A percentile compares a stretch with the other conserved stretches of the same genome.
These are phyloP conservation scores for Hirtodrosophila trivittata DNA, from an alignment of 2,888 invertebrate species.

Conservation along the genomic window DNA sequence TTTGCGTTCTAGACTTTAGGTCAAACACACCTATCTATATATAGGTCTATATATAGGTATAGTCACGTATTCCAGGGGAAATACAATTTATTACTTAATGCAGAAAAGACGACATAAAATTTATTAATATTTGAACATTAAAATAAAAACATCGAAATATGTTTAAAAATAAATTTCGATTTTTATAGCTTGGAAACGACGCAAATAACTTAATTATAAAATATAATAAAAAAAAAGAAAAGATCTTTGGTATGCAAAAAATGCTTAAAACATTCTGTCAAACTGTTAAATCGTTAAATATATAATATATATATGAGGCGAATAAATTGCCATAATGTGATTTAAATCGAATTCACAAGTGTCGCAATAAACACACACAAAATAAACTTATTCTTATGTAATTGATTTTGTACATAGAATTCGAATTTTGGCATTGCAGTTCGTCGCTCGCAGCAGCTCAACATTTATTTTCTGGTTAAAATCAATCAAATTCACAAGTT, in stretches of 20 bases:
- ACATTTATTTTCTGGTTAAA: too few species aligned
- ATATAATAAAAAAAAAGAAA: conserved; percentile 40
- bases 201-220: conserved; percentile 46
- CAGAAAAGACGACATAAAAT: conserved; percentile 63
- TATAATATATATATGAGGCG: not conserved
- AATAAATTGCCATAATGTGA: conserved; percentile 18
- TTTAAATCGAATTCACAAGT: conserved; percentile 40
- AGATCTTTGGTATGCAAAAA: conserved; percentile 55
- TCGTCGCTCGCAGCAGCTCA: conserved; percentile 6
- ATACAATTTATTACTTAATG: conserved; percentile 73
- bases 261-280: conserved; percentile 62
- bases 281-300: conserved; percentile 23
- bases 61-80: conserved; percentile 40
- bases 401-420: conserved; percentile 42
- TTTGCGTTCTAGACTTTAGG: conserved; percentile 40
- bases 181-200: conserved; percentile 52
- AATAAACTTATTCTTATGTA: conserved; percentile 48
- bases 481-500: conserved; percentile 67
- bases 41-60: not conserved
- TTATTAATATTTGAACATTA: conserved; percentile 72
- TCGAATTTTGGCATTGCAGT: conserved; percentile 38
- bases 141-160: conserved; percentile 36
- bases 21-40: conserved; percentile 25
- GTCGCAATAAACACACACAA: conserved; percentile 8
- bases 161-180: conserved; percentile 66